Evolutionary conservation across 2,797 vertebrate species (phyloP).

Genomic region (Leucoraja ocellata): DNA sequence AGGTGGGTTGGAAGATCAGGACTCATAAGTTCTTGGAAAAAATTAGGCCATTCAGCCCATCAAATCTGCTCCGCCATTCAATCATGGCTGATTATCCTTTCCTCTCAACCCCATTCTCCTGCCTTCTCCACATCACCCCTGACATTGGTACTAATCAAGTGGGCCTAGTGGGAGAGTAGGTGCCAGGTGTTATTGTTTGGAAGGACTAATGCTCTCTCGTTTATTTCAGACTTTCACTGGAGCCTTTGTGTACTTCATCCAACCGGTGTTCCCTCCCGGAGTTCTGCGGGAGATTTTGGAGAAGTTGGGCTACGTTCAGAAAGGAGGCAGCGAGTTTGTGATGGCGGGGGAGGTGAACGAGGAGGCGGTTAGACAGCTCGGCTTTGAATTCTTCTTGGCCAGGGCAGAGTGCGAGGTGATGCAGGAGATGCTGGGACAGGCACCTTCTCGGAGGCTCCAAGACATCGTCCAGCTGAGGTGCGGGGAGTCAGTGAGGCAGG

Average conservation of each 20-base stretch:
- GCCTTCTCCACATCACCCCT: too few relatives aligned
- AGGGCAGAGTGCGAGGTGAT: conserved; percentile 61
- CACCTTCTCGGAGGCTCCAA: conserved; percentile 44
- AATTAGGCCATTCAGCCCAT: too few relatives aligned
- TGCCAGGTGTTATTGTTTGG: not conserved
- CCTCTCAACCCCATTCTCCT: too few relatives aligned
- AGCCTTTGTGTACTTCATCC: conserved; percentile 70
- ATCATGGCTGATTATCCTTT: too few relatives aligned
- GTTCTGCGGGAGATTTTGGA: conserved; percentile 59
- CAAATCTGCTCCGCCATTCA: too few relatives aligned
- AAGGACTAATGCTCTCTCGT: not conserved
- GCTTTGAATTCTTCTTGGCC: conserved; percentile 73
- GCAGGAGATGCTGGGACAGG: conserved; percentile 56
- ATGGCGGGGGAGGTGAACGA: conserved; percentile 55
- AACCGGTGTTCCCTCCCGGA: conserved; percentile 59
- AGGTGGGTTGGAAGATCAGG: too few relatives aligned
- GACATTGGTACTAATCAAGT: too few relatives aligned
- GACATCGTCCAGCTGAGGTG: conserved; percentile 48
- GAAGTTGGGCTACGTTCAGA: conserved; percentile 66
- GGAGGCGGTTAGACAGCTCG: conserved; percentile 57
- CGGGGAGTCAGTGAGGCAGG: not conserved
- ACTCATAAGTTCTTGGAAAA: too few relatives aligned
- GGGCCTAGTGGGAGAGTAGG: not conserved
- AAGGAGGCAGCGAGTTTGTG: conserved; percentile 59
- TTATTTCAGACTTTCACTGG: conserved; percentile 67